phyloP scores from a whole-genome alignment of 2,888 invertebrate species.

The Napeogenes sylphis region DNA sequence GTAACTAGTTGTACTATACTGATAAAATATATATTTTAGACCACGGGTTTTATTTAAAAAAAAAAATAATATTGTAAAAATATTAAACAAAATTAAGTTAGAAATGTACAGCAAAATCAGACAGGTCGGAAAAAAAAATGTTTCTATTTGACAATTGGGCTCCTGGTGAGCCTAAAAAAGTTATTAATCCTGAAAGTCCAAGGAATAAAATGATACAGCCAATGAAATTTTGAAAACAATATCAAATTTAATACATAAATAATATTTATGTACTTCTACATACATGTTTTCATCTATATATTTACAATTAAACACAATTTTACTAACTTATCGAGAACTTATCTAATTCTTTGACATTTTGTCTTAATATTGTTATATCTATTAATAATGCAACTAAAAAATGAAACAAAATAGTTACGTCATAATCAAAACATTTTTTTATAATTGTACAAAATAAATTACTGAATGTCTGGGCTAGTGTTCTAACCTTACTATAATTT shows the following conservation, averaged over 20 bases:
- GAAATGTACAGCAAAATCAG: too few relatives aligned
- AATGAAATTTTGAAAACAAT: constrained; percentile 76
- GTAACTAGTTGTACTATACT: background rate
- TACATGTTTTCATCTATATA: constrained; percentile 74
- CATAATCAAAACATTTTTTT: constrained; percentile 56
- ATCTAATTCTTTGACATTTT: constrained; percentile 58
- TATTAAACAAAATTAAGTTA: too few relatives aligned
- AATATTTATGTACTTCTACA: constrained; percentile 76
- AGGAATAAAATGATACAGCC: constrained; percentile 55
- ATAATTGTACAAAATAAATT: constrained; percentile 72
- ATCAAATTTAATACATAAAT: constrained; percentile 79
- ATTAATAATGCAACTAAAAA: constrained; percentile 66
- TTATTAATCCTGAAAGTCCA: background rate
- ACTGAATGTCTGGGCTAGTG: constrained; percentile 37
- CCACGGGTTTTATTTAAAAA: constrained; percentile 1
- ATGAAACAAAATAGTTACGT: constrained; percentile 53
- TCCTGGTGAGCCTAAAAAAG: background rate
- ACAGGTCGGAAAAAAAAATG: too few relatives aligned
- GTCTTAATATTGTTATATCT: constrained; percentile 51
- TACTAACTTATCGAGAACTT: constrained; percentile 65
- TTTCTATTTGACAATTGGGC: too few relatives aligned
- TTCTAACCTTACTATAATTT: constrained; percentile 9
- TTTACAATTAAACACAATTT: constrained; percentile 76
- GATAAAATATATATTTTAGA: background rate
- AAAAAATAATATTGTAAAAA: too few relatives aligned